Conservation (phyloP, 2,113 vertebrate genomes). For the Labeo rohita region DNA sequence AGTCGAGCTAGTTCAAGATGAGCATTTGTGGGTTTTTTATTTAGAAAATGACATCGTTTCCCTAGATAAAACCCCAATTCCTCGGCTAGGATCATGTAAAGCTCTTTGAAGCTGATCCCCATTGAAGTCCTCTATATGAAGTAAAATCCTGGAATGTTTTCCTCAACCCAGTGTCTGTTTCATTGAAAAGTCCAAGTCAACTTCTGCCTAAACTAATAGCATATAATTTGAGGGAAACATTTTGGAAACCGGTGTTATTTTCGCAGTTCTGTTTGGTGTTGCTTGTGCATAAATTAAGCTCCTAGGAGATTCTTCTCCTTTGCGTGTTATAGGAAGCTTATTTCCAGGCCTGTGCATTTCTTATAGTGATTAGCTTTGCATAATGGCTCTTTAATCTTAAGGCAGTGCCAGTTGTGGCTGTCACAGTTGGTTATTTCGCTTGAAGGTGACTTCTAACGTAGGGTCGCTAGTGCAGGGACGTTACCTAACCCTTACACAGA, state of each 20-base stretch:
- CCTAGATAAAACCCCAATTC: too few relatives aligned
- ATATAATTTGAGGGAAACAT: neutral
- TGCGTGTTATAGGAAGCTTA: constrained; percentile 12
- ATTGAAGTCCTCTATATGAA: too few relatives aligned
- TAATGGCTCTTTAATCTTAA: constrained; percentile 58
- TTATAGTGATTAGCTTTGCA: constrained; percentile 31
- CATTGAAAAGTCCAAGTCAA: neutral
- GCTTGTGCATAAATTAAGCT: neutral
- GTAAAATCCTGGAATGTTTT: too few relatives aligned
- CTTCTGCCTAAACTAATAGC: neutral
- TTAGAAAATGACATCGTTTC: too few relatives aligned
- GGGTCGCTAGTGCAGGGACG: constrained; percentile 42
- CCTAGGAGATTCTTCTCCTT: neutral
- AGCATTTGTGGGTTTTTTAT: too few relatives aligned
- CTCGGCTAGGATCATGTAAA: too few relatives aligned
- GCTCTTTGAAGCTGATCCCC: too few relatives aligned
- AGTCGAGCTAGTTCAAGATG: too few relatives aligned
- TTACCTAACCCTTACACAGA: constrained; percentile 42
- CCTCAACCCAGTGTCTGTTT: neutral
- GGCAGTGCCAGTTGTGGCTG: constrained; percentile 52
- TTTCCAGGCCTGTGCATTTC: constrained; percentile 29
- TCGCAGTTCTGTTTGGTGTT: neutral
- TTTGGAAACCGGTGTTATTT: neutral
- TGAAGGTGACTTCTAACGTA: constrained; percentile 63
- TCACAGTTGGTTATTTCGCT: constrained; percentile 62